These are phyloP conservation scores for Procavia capensis DNA, from an alignment of 2,113 vertebrate species.

Conservation along the genomic window DNA sequence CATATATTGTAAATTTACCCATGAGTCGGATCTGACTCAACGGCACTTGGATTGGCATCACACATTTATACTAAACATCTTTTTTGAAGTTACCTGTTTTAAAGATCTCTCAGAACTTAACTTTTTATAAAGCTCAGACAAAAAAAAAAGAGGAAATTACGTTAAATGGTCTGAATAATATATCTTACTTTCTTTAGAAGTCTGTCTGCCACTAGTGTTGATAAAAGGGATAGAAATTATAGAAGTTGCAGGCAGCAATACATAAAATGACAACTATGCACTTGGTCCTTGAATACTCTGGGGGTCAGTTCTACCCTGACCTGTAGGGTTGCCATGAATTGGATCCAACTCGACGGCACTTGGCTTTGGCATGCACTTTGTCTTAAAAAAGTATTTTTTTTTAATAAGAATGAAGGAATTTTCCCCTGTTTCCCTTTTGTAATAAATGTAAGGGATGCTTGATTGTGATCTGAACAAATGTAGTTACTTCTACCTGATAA, in stretches of 20 bases:
- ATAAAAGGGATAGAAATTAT: constrained; percentile 58
- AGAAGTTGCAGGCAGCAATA: constrained; percentile 41
- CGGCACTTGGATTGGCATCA: no score
- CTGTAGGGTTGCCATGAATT: no score
- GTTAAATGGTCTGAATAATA: constrained; percentile 4
- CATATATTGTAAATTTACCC: constrained; percentile 51
- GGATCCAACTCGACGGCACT: no score
- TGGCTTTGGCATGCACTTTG: no score
- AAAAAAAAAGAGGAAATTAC: constrained; percentile 22
- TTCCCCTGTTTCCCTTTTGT: neutral
- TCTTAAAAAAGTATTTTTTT: neutral
- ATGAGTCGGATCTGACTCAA: no score
- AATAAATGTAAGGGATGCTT: neutral
- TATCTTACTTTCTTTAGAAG: constrained; percentile 45
- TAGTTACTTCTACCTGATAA: neutral
- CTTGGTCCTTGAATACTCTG: no score
- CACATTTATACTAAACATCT: constrained; percentile 64
- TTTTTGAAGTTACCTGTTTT: constrained; percentile 69
- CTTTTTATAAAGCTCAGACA: constrained; percentile 4
- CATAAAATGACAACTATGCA: neutral
- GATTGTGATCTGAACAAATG: neutral
- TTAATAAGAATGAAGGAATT: neutral
- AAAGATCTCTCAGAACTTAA: constrained; percentile 53
- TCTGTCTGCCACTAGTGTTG: constrained; percentile 23
- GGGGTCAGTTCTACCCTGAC: no score